Percentiles rank a stretch among this genome's conserved stretches.
Evolutionary conservation across 1,140 invertebrate species (phyloP).

Genomic region (Meteorus sp.): DNA sequence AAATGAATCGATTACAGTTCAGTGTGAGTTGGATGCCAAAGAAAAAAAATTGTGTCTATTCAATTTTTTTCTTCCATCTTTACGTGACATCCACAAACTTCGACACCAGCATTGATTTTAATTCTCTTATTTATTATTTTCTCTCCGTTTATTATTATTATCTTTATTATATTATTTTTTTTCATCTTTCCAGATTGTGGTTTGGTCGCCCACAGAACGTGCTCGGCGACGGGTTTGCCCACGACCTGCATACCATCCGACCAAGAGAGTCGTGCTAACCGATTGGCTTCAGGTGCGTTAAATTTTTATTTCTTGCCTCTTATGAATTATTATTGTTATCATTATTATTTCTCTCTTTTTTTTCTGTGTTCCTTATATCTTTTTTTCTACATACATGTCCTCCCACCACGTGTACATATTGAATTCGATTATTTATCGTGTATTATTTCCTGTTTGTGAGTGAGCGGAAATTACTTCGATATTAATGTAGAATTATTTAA

Average conservation of each 20-base stretch:
- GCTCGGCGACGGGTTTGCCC: constrained; percentile 67
- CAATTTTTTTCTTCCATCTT: neutral
- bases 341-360: constrained; percentile 5
- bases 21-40: too few relatives aligned
- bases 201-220: constrained; percentile 72
- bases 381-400: too few relatives aligned
- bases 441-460: constrained; percentile 3
- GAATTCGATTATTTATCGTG: constrained; percentile 9
- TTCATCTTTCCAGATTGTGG: constrained; percentile 67
- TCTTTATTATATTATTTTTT: too few relatives aligned
- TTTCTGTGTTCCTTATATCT: neutral
- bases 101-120: constrained; percentile 6
- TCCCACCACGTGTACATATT: neutral
- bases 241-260: constrained; percentile 49
- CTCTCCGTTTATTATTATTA: too few relatives aligned
- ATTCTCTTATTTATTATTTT: constrained; percentile 10
- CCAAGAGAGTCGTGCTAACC: constrained; percentile 43
- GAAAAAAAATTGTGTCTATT: neutral
- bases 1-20: too few relatives aligned
- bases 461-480: too few relatives aligned
- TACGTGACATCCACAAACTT: constrained; percentile 6
- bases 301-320: constrained; percentile 6
- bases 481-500: too few relatives aligned
- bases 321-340: neutral
- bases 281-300: constrained; percentile 50